Conservation (phyloP, 2,797 vertebrate genomes). For the Champsocephalus esox region DNA sequence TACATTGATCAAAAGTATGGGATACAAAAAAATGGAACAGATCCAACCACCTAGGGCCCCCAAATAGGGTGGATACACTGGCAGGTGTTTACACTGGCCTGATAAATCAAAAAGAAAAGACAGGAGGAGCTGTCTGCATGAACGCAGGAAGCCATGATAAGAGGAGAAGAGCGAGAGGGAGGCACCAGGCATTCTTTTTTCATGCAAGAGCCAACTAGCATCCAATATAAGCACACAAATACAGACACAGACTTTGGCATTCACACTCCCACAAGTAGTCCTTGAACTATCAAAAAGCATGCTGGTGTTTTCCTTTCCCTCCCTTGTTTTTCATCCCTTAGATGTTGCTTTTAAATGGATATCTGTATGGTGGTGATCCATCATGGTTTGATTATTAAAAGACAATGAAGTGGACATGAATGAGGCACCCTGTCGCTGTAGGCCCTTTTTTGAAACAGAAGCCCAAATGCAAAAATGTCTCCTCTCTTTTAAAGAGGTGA, state of each 20-base stretch:
- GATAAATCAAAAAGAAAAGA: slow-evolving; percentile 74
- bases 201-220: slow-evolving; percentile 48
- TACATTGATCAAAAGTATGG: slow-evolving; percentile 58
- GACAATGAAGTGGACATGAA: slow-evolving; percentile 80
- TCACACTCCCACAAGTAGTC: slow-evolving; percentile 29
- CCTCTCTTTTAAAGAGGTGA: slow-evolving; percentile 68
- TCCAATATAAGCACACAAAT: slow-evolving; percentile 45
- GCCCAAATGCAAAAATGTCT: slow-evolving; percentile 64
- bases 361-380: slow-evolving; percentile 72
- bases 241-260: slow-evolving; percentile 11
- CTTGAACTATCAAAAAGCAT: slow-evolving; percentile 45
- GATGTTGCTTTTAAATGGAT: slow-evolving; percentile 63
- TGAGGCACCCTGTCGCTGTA: slow-evolving; percentile 74
- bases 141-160: slow-evolving; percentile 70
- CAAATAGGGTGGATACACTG: slow-evolving; percentile 60
- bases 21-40: slow-evolving; percentile 60
- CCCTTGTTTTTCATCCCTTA: slow-evolving; percentile 36
- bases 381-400: slow-evolving; percentile 81
- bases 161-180: slow-evolving; percentile 47
- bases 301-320: slow-evolving; percentile 39
- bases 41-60: slow-evolving; percentile 63
- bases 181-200: slow-evolving; percentile 51
- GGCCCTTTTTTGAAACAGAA: slow-evolving; percentile 69
- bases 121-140: slow-evolving; percentile 71
- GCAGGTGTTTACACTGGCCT: slow-evolving; percentile 78